Base-by-base conservation (phyloP, 2,888 invertebrate genomes). In the Zygogramma bicolorata region DNA sequence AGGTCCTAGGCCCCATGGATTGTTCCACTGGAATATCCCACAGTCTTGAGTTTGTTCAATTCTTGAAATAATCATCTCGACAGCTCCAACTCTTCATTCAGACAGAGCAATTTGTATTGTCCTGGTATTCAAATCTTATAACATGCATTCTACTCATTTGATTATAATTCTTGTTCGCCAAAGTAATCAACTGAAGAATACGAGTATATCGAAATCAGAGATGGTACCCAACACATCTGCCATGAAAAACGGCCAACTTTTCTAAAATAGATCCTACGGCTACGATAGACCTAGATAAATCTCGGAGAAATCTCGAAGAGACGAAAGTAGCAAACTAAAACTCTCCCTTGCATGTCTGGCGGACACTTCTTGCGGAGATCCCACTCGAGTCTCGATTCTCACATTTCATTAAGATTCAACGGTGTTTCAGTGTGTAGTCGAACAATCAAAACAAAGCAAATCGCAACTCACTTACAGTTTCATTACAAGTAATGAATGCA, bases 291-390 rank as follows among this genome's bases (percentile, higher is more conserved):
- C 75, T 65, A 77, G 73, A 73, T 67, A 65, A 69, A 62, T 53
- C 53, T 49, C 31, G 67, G 75, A 74, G 77, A 77, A 77, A 77
- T 75, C 72, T 72, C 58, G 42, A 68, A 20, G 62, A 69, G 58
- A 73, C 73, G 77, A 77, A 77, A 77, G 77, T 75, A 71, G 75
- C 46, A 13, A 29, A 10, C 40, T n/a, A 18, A 42, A 42, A 53
- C 29, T 42, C 46, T 46, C 27, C 42, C 46, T 46, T 46, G 61
- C 42, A 25, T n/a, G 53, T 53, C 53, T 25, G 53, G n/a, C n/a
- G n/a, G n/a, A n/a, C n/a, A n/a, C n/a, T n/a, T 46, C 46, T 7
- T 18, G 25, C n/a, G 53, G 27, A 25, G 13, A 53, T 25, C n/a
- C 27, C 6, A 53, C 25, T 15, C 53, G 25, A 53, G 53, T 13